Conservation (phyloP, 1,140 invertebrate species). For the Acromyrmex heyeri region DNA sequence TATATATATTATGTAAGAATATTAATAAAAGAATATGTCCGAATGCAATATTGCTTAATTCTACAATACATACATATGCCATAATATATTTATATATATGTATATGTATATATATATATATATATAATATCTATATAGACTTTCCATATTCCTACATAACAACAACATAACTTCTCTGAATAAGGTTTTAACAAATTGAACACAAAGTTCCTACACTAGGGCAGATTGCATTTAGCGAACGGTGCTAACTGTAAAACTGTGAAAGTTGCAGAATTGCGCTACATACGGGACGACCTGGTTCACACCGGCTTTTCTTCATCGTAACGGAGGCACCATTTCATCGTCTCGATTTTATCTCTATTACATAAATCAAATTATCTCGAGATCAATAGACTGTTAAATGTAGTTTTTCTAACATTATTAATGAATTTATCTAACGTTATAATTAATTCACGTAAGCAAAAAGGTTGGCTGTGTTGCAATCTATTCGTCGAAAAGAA, state of each 20-base stretch:
- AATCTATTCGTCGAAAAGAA: slow-evolving; percentile 1
- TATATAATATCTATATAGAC: slow-evolving; percentile 67
- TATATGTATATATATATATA: not conserved
- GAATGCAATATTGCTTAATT: slow-evolving; percentile 77
- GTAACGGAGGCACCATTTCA: slow-evolving; percentile 30
- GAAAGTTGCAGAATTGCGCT: slow-evolving; percentile 66
- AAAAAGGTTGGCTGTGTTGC: not conserved
- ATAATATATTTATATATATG: slow-evolving; percentile 62
- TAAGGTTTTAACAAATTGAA: slow-evolving; percentile 74
- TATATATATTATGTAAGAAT: slow-evolving; percentile 48
- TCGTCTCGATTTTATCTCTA: slow-evolving; percentile 8
- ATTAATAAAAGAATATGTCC: slow-evolving; percentile 77
- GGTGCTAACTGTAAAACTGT: slow-evolving; percentile 65
- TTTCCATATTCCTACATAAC: slow-evolving; percentile 71
- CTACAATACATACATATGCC: slow-evolving; percentile 64
- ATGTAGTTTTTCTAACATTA: not conserved
- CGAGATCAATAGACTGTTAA: not conserved
- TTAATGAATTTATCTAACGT: not conserved
- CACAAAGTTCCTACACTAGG: slow-evolving; percentile 71
- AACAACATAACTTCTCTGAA: slow-evolving; percentile 73
- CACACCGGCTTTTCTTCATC: slow-evolving; percentile 3
- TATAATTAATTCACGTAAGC: not conserved
- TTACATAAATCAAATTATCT: not conserved
- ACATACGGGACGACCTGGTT: slow-evolving; percentile 27
- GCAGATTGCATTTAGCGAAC: slow-evolving; percentile 65